Evolutionary conservation across 2,797 vertebrate species (phyloP).

Genomic region (Naso thynnoides): DNA sequence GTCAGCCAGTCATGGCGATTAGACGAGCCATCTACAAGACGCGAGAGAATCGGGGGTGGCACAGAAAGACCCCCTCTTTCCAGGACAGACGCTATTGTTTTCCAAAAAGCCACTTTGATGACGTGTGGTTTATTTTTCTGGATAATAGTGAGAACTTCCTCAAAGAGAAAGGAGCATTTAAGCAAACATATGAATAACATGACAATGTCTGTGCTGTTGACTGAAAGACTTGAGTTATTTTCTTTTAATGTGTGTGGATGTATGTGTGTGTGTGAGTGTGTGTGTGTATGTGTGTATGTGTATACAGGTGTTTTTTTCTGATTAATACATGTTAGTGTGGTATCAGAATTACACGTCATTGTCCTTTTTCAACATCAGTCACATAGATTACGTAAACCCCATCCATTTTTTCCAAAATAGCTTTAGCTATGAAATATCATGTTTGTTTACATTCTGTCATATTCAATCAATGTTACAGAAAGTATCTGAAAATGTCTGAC

Average conservation of each 20-base stretch:
- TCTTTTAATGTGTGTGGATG: conserved; percentile 1
- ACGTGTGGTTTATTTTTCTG: conserved; percentile 71
- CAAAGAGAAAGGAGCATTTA: conserved; percentile 55
- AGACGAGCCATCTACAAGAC: conserved; percentile 74
- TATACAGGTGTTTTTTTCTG: not conserved
- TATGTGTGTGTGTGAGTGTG: conserved; percentile 4
- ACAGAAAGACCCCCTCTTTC: conserved; percentile 56
- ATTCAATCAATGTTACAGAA: too few relatives aligned
- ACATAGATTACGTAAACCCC: too few relatives aligned
- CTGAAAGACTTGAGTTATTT: conserved; percentile 24
- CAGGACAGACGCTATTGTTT: conserved; percentile 79
- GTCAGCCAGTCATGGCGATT: conserved; percentile 82
- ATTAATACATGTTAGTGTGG: not conserved
- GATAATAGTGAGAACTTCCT: conserved; percentile 71
- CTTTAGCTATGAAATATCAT: too few relatives aligned
- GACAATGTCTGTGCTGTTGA: conserved; percentile 32
- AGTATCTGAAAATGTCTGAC: too few relatives aligned
- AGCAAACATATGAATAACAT: conserved; percentile 63
- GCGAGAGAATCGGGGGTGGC: conserved; percentile 76
- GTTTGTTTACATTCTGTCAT: too few relatives aligned
- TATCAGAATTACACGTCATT: too few relatives aligned
- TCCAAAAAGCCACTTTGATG: conserved; percentile 64
- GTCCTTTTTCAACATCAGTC: too few relatives aligned
- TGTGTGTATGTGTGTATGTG: not conserved
- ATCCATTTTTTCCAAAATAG: too few relatives aligned